phyloP scores from a whole-genome alignment of 2,113 vertebrate species.

The Eudorcas thomsonii region DNA sequence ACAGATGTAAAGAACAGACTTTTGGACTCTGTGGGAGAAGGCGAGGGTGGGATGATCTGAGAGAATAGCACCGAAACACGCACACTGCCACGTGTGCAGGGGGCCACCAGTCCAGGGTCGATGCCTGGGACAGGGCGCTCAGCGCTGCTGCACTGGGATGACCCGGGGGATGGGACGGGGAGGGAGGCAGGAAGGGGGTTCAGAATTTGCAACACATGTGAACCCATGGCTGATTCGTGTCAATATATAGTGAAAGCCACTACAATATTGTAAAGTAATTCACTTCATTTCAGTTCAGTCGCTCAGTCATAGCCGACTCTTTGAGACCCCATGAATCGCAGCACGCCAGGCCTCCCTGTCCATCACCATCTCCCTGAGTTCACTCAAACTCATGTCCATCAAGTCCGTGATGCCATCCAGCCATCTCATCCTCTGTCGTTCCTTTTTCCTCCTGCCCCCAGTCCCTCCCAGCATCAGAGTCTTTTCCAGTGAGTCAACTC shows the following conservation, averaged over 20 bases:
- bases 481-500: too few species aligned
- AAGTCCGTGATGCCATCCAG: too few species aligned
- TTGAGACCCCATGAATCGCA: rapidly evolving
- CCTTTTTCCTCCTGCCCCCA: too few species aligned
- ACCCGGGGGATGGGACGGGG: background rate
- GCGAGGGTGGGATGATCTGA: background rate
- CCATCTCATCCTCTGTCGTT: too few species aligned
- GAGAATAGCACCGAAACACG: background rate
- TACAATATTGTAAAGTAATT: background rate
- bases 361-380: too few species aligned
- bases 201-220: background rate
- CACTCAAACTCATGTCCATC: rapidly evolving
- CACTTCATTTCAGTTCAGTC: too few species aligned
- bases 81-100: rapidly evolving
- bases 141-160: background rate
- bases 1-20: background rate
- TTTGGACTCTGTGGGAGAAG: background rate
- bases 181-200: background rate
- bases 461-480: too few species aligned
- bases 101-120: background rate
- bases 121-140: background rate
- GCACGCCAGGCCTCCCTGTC: too few species aligned
- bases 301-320: too few species aligned
- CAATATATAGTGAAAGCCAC: background rate
- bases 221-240: background rate